Percentiles rank a stretch among this genome's conserved stretches.
These are phyloP conservation scores for Dasyornis broadbenti DNA, from an alignment of 2,113 vertebrate species.

Conservation along the genomic window DNA sequence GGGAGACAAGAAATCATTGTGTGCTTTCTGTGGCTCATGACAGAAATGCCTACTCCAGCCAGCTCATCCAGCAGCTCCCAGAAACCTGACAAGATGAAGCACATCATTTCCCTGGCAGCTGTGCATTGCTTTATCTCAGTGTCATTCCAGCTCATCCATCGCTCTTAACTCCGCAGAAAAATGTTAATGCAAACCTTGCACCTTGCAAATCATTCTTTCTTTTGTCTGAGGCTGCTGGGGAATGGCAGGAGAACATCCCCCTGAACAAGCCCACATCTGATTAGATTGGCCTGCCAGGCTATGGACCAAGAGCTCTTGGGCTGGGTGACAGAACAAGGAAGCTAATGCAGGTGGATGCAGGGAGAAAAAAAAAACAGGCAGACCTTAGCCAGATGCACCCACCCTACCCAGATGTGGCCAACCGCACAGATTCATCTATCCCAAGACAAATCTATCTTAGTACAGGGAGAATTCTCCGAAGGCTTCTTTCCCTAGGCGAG, in stretches of 20 bases:
- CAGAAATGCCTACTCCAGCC: not conserved
- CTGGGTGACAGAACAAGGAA: not conserved
- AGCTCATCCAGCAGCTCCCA: not conserved
- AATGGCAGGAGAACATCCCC: not conserved
- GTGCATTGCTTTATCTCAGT: not conserved
- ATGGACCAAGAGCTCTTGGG: not conserved
- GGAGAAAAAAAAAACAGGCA: not conserved
- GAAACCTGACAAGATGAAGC: not conserved
- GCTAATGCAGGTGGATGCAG: not conserved
- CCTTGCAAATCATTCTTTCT: not conserved
- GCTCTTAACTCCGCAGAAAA: not conserved
- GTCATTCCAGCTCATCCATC: not conserved
- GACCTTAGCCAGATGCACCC: not conserved
- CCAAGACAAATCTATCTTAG: not conserved
- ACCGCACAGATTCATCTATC: not conserved
- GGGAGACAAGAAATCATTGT: not conserved
- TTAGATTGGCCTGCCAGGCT: not conserved
- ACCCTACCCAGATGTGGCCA: not conserved
- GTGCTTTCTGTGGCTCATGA: not conserved
- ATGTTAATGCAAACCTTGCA: not conserved
- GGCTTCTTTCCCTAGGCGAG: not conserved
- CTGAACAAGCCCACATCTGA: not conserved
- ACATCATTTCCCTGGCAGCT: not conserved
- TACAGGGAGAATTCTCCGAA: not conserved
- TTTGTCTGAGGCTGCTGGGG: not conserved